Evolutionary conservation across 1,140 invertebrate genomes (phyloP).

Genomic region (Drosophila parvula): DNA sequence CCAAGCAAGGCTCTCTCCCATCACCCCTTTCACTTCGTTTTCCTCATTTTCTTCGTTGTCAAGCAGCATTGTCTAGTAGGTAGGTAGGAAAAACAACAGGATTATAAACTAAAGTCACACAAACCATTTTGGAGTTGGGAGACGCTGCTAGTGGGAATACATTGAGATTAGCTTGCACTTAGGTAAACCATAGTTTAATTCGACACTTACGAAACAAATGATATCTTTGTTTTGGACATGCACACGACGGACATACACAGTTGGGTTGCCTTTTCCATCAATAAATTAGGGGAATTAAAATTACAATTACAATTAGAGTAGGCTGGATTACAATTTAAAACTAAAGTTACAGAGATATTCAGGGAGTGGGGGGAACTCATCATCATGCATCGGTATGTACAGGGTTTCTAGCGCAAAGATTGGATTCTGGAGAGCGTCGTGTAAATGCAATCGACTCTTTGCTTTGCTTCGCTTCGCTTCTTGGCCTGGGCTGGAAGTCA

Average conservation of each 20-base stretch:
- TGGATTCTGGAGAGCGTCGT: conserved; percentile 45
- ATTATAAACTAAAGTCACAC: conserved; percentile 27
- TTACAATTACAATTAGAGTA: conserved; percentile 50
- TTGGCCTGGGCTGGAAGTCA: conserved; percentile 55
- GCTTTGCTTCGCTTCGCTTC: conserved; percentile 20
- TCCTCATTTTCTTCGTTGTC: conserved; percentile 33
- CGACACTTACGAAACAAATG: conserved; percentile 73
- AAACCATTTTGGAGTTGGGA: conserved; percentile 32
- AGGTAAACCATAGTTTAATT: conserved; percentile 71
- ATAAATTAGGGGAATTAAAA: conserved; percentile 70
- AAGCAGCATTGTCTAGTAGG: conserved; percentile 49
- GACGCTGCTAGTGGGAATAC: conserved; percentile 39
- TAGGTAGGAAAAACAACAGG: conserved; percentile 5
- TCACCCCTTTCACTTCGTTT: not conserved
- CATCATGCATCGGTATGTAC: conserved; percentile 56
- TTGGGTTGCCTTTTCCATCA: conserved; percentile 25
- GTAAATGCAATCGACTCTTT: conserved; percentile 55
- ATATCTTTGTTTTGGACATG: conserved; percentile 51
- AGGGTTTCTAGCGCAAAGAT: conserved; percentile 45
- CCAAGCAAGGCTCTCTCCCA: conserved; percentile 25
- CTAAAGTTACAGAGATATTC: conserved; percentile 63
- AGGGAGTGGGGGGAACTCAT: conserved; percentile 19
- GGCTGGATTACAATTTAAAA: conserved; percentile 41
- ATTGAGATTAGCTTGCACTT: conserved; percentile 65
- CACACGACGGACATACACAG: conserved; percentile 37